Conservation (phyloP, 2,888 invertebrate genomes). For the Chaetogeoica ovagalla region DNA sequence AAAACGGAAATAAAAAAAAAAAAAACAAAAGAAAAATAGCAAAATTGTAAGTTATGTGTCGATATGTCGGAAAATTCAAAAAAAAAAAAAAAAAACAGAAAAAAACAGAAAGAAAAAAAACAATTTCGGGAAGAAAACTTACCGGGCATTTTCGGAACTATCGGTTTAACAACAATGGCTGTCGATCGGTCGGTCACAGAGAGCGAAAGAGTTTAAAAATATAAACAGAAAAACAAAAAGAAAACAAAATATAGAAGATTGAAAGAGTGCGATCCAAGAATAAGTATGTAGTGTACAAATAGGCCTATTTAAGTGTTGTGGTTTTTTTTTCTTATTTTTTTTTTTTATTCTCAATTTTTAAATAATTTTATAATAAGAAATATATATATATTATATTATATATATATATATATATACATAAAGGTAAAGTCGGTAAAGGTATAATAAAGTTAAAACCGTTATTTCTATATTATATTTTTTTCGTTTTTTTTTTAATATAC, state of each 20-base stretch:
- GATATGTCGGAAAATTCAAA: slow-evolving; percentile 48
- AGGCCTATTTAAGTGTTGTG: slow-evolving; percentile 28
- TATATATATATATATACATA: too few relatives aligned
- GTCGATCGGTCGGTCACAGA: slow-evolving; percentile 50
- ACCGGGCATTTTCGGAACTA: slow-evolving; percentile 53
- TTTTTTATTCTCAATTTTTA: slow-evolving; percentile 11
- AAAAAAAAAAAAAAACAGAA: slow-evolving; percentile 33
- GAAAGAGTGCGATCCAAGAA: slow-evolving; percentile 53
- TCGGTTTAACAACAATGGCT: slow-evolving; percentile 53
- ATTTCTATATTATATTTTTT: not conserved
- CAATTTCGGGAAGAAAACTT: slow-evolving; percentile 52
- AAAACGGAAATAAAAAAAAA: slow-evolving; percentile 51
- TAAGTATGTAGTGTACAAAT: slow-evolving; percentile 39
- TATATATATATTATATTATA: too few relatives aligned
- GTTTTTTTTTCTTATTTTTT: too few relatives aligned
- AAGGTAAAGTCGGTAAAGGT: slow-evolving; percentile 1
- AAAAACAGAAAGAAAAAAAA: slow-evolving; percentile 35
- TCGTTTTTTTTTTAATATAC: not conserved
- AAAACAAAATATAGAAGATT: slow-evolving; percentile 52
- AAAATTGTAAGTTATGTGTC: slow-evolving; percentile 50
- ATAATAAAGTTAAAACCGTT: slow-evolving; percentile 11
- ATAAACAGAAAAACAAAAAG: slow-evolving; percentile 53
- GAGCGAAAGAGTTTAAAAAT: slow-evolving; percentile 53
- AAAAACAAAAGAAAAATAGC: too few relatives aligned
- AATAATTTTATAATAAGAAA: slow-evolving; percentile 8